Evolutionary conservation across 2,113 vertebrate species (phyloP), one percentile per base, ranked within the genome.

Genomic region (Sciurus niger): DNA sequence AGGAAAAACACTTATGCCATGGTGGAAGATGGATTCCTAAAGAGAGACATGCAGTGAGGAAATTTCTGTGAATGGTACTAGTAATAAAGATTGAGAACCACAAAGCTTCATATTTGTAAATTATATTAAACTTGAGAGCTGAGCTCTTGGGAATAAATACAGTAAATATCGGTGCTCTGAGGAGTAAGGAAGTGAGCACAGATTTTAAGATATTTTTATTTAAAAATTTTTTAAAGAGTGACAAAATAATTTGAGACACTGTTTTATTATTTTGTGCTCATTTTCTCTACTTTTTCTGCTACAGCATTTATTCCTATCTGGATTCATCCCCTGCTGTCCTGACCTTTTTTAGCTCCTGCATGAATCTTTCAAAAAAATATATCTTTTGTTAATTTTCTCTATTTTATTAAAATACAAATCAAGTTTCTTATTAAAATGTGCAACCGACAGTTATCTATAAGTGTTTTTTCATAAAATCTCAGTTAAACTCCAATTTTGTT

Each of bases 391-490:
- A 1, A 77, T 51, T 77, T 63, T 63, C 46, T 8, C 28, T 13
- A 1, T 72, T 95, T 91, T 67, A 86, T 84, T 89, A 89, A 89
- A 73, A 78, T 82, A 30, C 2, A 89, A 92, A 83, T 68, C 37
- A 92, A 46, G 0, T 78, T 92, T 60, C 60, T 92, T 73, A 79
- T 86, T 95, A 89, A 88, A 97, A 94, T 86, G 37, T 53, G 28
- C 48, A 79, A 84, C 30, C 34, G 53, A 46, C 17, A 85, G 46
- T 60, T 82, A 72, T 84, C 17, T 72, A 7, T n/a, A 68, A 32
- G 4, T 63, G 7, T 84, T 93, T 93, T 94, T 83, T 55, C 67
- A 83, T 60, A 90, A 90, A 94, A 37, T 78, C 10, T 51, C 22
- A 86, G 11, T 11, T 90, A 76, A 76, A 80, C 80, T 96, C 78